Conservation (phyloP, 2,888 invertebrate genomes). For the Lamellibrachia columna region DNA sequence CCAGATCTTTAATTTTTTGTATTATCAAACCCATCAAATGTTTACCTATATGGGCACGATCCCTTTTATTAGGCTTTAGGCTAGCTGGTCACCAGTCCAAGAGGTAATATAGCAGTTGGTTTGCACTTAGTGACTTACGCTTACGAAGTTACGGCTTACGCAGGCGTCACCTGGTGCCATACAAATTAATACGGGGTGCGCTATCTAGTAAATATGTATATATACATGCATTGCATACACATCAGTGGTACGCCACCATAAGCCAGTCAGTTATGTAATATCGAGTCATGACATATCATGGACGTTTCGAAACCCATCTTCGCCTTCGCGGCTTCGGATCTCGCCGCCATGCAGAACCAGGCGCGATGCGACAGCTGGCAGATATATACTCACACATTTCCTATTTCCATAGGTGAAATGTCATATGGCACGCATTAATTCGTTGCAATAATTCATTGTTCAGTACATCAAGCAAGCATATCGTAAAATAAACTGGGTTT, state of each 20-base stretch:
- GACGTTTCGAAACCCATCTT: neutral
- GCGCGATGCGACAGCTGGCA: neutral
- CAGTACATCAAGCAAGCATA: neutral
- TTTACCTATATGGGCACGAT: too few relatives aligned
- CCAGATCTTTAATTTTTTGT: too few relatives aligned
- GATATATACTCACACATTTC: neutral
- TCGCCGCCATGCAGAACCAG: neutral
- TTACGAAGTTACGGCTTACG: too few relatives aligned
- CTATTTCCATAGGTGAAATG: neutral
- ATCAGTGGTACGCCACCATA: neutral
- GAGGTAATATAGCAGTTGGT: too few relatives aligned
- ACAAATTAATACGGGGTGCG: too few relatives aligned
- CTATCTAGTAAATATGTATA: too few relatives aligned
- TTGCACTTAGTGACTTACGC: too few relatives aligned
- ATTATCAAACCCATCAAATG: too few relatives aligned
- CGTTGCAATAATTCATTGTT: neutral
- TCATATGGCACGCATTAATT: neutral
- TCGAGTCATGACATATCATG: neutral
- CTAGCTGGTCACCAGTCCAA: too few relatives aligned
- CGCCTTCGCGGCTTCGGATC: too few relatives aligned
- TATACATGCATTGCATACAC: neutral
- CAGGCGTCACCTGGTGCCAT: too few relatives aligned
- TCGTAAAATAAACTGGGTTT: neutral
- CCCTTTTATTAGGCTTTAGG: too few relatives aligned
- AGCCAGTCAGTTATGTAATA: neutral